Conservation (phyloP, 2,113 vertebrate species). For the Xerus inauris region DNA sequence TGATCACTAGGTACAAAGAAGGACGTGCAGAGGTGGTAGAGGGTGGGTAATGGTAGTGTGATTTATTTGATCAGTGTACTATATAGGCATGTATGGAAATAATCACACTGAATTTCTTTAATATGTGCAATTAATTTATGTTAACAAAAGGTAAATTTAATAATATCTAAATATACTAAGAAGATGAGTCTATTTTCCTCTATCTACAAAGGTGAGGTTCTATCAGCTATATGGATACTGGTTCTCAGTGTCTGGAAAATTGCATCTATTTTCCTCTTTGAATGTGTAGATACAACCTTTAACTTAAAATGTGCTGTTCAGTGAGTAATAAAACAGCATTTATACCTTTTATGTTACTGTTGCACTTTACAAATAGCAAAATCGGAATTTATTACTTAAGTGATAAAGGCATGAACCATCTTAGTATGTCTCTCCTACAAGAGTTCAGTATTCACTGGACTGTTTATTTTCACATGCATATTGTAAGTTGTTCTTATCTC, state of each 20-base stretch:
- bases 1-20: not conserved
- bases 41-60: not conserved
- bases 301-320: not conserved
- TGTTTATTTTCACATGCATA: slow-evolving; percentile 15
- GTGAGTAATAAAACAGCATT: not conserved
- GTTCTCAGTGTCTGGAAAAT: slow-evolving; percentile 21
- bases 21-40: not conserved
- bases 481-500: not conserved
- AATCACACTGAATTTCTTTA: not conserved
- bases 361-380: not conserved
- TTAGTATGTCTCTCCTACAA: not conserved
- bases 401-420: not conserved
- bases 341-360: not conserved
- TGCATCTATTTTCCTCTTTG: not conserved
- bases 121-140: not conserved
- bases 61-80: not conserved
- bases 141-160: not conserved
- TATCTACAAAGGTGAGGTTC: not conserved
- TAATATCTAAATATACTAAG: not conserved
- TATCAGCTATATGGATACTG: not conserved
- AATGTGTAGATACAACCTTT: not conserved
- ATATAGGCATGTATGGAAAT: not conserved
- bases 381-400: not conserved
- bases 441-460: not conserved
- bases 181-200: not conserved